Evolutionary conservation across 2,113 vertebrate species (phyloP).

Genomic region (Oryzias woworae): DNA sequence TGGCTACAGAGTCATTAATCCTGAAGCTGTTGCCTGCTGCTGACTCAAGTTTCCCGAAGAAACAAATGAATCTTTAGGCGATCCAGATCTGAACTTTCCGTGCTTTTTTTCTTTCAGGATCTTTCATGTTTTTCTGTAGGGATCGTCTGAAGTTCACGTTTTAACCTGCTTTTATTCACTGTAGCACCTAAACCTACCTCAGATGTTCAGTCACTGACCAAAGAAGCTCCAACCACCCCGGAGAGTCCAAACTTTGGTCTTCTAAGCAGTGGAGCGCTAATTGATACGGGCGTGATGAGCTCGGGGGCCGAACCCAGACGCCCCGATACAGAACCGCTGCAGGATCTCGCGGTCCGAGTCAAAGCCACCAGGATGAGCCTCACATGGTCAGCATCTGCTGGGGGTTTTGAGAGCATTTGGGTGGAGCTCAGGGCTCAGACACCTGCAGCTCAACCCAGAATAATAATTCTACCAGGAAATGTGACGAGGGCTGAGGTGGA

Average conservation of each 20-base stretch:
- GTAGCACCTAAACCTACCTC: slow-evolving; percentile 67
- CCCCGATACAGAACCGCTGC: slow-evolving; percentile 11
- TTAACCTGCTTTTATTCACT: slow-evolving; percentile 69
- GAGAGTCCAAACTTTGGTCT: slow-evolving; percentile 28
- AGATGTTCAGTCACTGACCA: slow-evolving; percentile 62
- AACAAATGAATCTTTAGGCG: not conserved
- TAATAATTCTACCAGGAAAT: slow-evolving; percentile 54
- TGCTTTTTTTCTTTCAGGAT: slow-evolving; percentile 40
- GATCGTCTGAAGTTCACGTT: slow-evolving; percentile 24
- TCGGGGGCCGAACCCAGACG: slow-evolving; percentile 44
- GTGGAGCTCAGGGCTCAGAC: slow-evolving; percentile 57
- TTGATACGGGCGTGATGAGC: slow-evolving; percentile 12
- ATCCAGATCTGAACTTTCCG: not conserved
- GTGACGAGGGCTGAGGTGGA: slow-evolving; percentile 48
- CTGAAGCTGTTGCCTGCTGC: slow-evolving; percentile 28
- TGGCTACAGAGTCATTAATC: slow-evolving; percentile 61
- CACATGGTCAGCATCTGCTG: slow-evolving; percentile 48
- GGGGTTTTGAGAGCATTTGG: slow-evolving; percentile 51
- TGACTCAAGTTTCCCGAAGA: not conserved
- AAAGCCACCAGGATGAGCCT: slow-evolving; percentile 49
- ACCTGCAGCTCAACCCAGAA: slow-evolving; percentile 12
- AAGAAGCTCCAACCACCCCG: slow-evolving; percentile 38
- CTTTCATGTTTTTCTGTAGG: slow-evolving; percentile 24
- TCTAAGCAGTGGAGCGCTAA: slow-evolving; percentile 19
- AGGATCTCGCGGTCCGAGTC: slow-evolving; percentile 43